Conservation (phyloP, 2,797 vertebrate genomes). For the Peromyscus eremicus region DNA sequence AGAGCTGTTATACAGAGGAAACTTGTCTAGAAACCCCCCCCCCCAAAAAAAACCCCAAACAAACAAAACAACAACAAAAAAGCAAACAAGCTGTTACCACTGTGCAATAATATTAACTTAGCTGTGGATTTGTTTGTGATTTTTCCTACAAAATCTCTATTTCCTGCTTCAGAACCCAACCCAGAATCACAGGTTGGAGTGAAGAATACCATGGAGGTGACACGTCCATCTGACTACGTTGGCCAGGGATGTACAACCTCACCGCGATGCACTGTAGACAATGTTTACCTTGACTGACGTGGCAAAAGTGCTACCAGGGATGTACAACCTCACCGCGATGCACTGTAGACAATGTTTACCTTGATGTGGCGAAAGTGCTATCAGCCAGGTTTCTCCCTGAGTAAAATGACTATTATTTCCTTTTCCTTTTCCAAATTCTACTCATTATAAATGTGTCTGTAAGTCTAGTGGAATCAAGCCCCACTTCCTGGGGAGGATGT, state of each 20-base stretch:
- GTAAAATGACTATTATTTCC: not conserved
- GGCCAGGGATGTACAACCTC: not conserved
- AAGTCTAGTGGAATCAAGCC: constrained; percentile 42
- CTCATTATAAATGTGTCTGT: constrained; percentile 50
- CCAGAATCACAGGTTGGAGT: not conserved
- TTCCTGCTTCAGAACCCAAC: not conserved
- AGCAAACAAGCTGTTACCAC: not conserved
- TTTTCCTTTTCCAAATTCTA: not conserved
- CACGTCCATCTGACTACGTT: too few species aligned
- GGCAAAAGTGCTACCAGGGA: not conserved
- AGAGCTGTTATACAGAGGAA: not conserved
- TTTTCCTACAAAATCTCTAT: not conserved
- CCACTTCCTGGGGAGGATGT: not conserved
- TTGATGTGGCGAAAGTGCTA: not conserved
- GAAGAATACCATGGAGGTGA: not conserved
- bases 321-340: rapidly evolving
- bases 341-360: not conserved
- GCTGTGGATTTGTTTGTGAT: not conserved
- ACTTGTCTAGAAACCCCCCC: not conserved
- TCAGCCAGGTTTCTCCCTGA: not conserved
- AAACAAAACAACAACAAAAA: not conserved
- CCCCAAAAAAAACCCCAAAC: too few species aligned
- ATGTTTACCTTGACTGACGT: not conserved
- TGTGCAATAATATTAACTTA: not conserved
- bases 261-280: not conserved